Base-by-base conservation (phyloP, 2,888 invertebrate genomes). In the Clanis bilineata region DNA sequence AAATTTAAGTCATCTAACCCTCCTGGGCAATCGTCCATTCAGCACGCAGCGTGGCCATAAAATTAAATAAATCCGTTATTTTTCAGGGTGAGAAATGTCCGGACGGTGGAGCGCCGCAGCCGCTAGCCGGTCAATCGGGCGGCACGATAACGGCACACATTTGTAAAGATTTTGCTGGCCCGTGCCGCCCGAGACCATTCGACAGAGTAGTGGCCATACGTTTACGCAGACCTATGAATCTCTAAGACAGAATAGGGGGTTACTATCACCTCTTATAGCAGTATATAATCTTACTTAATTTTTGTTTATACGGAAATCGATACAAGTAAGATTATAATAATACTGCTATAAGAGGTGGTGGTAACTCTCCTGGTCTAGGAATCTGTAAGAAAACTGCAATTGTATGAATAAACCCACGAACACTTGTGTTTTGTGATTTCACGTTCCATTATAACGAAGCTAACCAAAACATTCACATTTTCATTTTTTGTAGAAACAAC, bases 31-130 rank as follows among this genome's bases (percentile, higher is more conserved):
- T 90, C 90, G 86, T 72, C 86, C 86, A 91, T 90, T 90, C 91
- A 87, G 88, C 90, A 89, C 91, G 90, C 85, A 85, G 89, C 85
- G 73, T 66, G 83, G 83, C 86, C 88, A 90, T 92, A 90, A 92
- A 90, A 90, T 91, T 91, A 89, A 91, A 90, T 90, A 91, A 92
- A 90, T 88, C 90, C 90, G 89, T 90, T 88, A 92, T 92, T 92
- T 92, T 92, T 92, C 91, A 92, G 86, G 82, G 88, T 88, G 88
- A 88, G 88, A 83, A 85, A 87, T 85, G 82, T 74, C 74, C 77
- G 82, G 82, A 71, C 73, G 76, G 72, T 67, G 59, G 68, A 67
- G 36, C 25, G 25, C 25, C 25, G 70, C 67, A n/a, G 66, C 64
- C 67, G 66, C 69, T n/a, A 71, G 76, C 80, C 86, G 89, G 90